These are phyloP conservation scores for Lophotis ruficrista DNA, from an alignment of 2,113 vertebrate species.

Conservation along the genomic window DNA sequence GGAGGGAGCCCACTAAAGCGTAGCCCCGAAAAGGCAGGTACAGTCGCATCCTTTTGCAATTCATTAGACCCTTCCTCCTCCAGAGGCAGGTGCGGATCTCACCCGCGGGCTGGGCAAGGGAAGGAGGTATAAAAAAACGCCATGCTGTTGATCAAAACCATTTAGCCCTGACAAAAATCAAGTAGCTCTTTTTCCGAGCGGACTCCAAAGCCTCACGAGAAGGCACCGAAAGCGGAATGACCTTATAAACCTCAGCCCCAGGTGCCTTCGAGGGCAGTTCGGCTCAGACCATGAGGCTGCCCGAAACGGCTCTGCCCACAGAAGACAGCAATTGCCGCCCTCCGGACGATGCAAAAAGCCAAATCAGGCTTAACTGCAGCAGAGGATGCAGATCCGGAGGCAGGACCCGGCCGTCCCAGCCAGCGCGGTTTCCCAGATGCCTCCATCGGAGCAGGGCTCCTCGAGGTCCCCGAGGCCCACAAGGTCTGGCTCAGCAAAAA, in stretches of 20 bases:
- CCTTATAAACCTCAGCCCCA: background rate
- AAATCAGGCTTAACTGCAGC: background rate
- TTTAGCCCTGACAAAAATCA: background rate
- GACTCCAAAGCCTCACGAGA: background rate
- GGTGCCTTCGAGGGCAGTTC: background rate
- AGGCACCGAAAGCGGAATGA: background rate
- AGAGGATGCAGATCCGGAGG: background rate
- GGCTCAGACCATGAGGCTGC: accelerated
- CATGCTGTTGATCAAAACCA: background rate
- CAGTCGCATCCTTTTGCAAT: background rate
- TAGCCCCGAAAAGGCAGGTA: background rate
- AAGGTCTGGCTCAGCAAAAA: background rate
- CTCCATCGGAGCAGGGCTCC: accelerated
- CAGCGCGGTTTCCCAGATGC: accelerated
- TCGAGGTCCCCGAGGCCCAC: accelerated
- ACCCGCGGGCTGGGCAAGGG: background rate
- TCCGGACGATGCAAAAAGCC: background rate
- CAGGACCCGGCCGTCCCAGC: background rate
- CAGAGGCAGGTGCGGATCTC: background rate
- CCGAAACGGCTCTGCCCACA: background rate
- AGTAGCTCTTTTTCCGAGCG: background rate
- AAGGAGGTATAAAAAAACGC: background rate
- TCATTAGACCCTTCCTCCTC: conserved; percentile 21
- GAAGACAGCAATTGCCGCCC: background rate
- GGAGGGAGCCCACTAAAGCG: background rate